A percentile compares a stretch with the other conserved stretches of the same genome.
Evolutionary conservation across 2,113 vertebrate species (phyloP).

Genomic region (Scatophagus argus): DNA sequence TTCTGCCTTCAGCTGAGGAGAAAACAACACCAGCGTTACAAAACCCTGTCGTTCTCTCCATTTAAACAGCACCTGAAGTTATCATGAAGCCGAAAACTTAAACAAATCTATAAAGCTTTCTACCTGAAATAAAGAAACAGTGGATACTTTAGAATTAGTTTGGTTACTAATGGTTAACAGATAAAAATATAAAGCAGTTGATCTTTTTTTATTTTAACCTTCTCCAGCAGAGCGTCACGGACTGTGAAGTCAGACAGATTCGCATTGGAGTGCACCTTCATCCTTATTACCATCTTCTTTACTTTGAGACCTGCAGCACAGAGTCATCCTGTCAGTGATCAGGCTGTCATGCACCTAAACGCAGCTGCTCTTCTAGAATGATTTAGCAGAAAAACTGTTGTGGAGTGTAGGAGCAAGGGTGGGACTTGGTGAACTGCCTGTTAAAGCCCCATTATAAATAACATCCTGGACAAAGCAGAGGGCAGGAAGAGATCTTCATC

Average conservation of each 20-base stretch:
- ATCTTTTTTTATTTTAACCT: too few relatives aligned
- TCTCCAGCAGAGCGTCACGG: background rate
- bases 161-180: too few relatives aligned
- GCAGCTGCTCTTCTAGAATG: background rate
- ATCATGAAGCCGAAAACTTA: background rate
- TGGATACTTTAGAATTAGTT: too few relatives aligned
- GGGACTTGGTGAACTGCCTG: too few relatives aligned
- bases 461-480: too few relatives aligned
- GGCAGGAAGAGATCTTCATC: too few relatives aligned
- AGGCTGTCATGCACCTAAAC: background rate
- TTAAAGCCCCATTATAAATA: too few relatives aligned
- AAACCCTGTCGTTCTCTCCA: too few relatives aligned
- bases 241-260: background rate
- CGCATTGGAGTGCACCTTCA: slow-evolving; percentile 5
- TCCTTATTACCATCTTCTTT: slow-evolving; percentile 39
- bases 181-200: too few relatives aligned
- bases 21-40: background rate
- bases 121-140: background rate
- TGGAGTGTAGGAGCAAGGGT: too few relatives aligned
- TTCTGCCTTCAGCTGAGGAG: background rate
- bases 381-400: too few relatives aligned
- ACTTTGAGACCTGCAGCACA: slow-evolving; percentile 39
- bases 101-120: background rate
- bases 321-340: background rate
- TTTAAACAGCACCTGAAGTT: background rate